Base-by-base conservation (phyloP, 2,797 vertebrate species). In the Catostomus latipinnis region DNA sequence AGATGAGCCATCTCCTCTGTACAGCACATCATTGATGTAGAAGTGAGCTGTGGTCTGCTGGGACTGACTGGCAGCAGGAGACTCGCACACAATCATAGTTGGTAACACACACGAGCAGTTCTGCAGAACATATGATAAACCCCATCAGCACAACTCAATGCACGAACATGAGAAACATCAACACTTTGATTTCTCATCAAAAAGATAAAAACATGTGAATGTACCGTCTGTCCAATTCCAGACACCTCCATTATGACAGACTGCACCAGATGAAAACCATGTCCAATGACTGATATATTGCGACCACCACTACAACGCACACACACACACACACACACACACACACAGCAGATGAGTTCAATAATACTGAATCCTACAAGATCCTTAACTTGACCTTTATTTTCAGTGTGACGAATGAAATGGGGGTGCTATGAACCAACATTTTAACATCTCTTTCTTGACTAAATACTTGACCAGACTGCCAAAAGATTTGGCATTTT, bases 261-360 rank as follows among this genome's bases (percentile, higher is more conserved):
- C 92, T 99, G 98, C 18, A 97, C 95, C 93, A 99, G 94, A 85
- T 94, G 91, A 86, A 99, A 99, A 14, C 95, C 94, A 53, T 94
- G 93, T 13, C 98, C 98, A 6, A 90, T 95, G 86, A 98, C 92
- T 0, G 96, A 96, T 92, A 99, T 96, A 85, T 89, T 95, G 88
- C 98, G 95, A 84, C 98, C 98, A 16, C 98, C 98, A 0, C 98
- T 99, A 87, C 45, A 85, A 85, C 72, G 88, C 78, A 87, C 13
- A 46, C 12, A 8, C 16, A 4, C 14, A 57, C 22, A 22, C 4
- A 5, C 16, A 22, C 4, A 5, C 16, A 49, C 67, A 65, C 13
- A 46, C 12, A 8, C 16, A 4, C 14, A 57, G 12, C 70, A 83
- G n/a, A 89, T 13, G 16, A 63, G 61, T 62, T 34, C 10, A 62